Evolutionary conservation across 2,888 invertebrate genomes (phyloP).

Genomic region (Caenorhabditis afra): DNA sequence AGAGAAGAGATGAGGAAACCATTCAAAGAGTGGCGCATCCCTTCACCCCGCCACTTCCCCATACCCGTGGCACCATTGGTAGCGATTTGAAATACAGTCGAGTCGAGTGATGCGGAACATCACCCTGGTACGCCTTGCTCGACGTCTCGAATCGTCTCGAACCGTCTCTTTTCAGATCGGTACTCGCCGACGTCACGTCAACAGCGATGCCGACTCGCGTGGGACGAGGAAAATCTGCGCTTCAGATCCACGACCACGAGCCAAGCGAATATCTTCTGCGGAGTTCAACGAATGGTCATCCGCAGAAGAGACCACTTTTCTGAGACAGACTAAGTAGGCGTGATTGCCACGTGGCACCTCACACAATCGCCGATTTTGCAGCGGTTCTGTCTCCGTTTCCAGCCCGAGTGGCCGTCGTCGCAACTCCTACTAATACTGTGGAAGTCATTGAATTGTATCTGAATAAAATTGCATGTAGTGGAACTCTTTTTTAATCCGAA

Average conservation of each 20-base stretch:
- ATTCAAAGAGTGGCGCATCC: constrained; percentile 34
- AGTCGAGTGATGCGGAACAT: constrained; percentile 41
- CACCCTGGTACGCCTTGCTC: neutral
- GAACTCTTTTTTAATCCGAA: neutral
- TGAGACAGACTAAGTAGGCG: constrained; percentile 13
- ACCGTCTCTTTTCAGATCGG: constrained; percentile 11
- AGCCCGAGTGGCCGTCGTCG: neutral
- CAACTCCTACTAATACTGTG: constrained; percentile 9
- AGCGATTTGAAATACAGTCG: constrained; percentile 22
- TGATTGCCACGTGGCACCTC: neutral
- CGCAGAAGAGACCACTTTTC: constrained; percentile 5
- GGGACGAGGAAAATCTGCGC: constrained; percentile 43
- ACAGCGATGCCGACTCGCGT: constrained; percentile 17
- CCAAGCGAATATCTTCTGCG: constrained; percentile 15
- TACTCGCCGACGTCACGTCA: constrained; percentile 4
- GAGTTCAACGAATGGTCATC: constrained; percentile 57
- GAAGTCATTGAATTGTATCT: constrained; percentile 6
- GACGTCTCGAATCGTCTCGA: neutral
- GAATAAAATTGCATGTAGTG: constrained; percentile 27
- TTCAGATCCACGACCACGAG: constrained; percentile 41
- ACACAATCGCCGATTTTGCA: neutral
- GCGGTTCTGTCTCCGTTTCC: neutral
- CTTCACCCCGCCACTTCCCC: constrained; percentile 4
- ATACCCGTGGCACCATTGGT: neutral
- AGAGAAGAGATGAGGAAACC: constrained; percentile 23